Base-by-base conservation (phyloP, 2,888 invertebrate species). In the Podabrus alpinus region DNA sequence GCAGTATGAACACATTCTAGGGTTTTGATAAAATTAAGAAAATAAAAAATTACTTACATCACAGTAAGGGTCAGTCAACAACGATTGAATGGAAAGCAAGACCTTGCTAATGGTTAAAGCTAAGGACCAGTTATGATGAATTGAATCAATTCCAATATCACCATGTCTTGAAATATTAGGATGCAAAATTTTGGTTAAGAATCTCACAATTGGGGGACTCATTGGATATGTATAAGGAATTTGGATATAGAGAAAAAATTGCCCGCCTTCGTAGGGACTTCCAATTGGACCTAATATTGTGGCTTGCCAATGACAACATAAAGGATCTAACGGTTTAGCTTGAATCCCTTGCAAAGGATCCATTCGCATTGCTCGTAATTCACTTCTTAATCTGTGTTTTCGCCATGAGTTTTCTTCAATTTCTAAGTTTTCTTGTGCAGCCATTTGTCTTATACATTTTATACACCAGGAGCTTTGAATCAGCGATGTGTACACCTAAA, bases 101-200 rank as follows among this genome's bases (percentile, higher is more conserved):
- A 96, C 93, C 86, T 96, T 97, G 80, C 95, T 94, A 84, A 97
- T 93, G 61, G 97, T 97, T 78, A 97, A 88, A 0, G 97, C 97
- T 77, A 97, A 88, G n/a, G 96, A 96, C 97, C 97, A 98, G 88
- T 98, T 98, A 88, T 97, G 95, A 83, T 96, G 95, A 81, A 98
- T 96, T 10, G 96, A 96, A 89, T 98, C 97, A 79, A 98, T 94
- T 74, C 98, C 97, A 68, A 98, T 96, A 88, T 97, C 97, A 2
- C 97, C 97, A 87, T 98, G 97, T 0, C 97, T 91, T 3, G 96
- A 97, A 72, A 98, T 94, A 88, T 98, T 98, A 7, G 97, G 97
- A 88, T 98, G 98, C 83, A 97, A 92, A 81, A 98, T 95, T 87
- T 95, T 95, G 0, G 97, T 97, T 76, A 97, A 90, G 89, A 98